Percentiles rank a stretch among this genome's conserved stretches.
Evolutionary conservation across 1,140 invertebrate genomes (phyloP).

Genomic region (Platyscapa corneri): DNA sequence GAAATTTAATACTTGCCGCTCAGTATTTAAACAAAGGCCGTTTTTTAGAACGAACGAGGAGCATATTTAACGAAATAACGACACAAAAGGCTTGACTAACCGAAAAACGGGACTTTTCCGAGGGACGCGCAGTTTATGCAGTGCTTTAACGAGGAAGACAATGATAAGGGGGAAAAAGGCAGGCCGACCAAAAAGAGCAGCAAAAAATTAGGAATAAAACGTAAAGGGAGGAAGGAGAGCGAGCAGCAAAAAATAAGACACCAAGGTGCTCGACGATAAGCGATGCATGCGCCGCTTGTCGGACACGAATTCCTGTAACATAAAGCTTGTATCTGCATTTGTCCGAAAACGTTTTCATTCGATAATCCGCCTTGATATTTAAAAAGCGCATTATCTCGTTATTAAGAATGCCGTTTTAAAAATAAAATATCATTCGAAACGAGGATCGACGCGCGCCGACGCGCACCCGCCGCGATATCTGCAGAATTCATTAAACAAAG

Average conservation of each 20-base stretch:
- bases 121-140: too few relatives aligned
- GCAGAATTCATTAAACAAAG: too few relatives aligned
- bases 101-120: too few relatives aligned
- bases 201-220: constrained; percentile 30
- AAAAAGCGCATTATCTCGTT: constrained; percentile 11
- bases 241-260: constrained; percentile 12
- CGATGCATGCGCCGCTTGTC: constrained; percentile 4
- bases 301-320: constrained; percentile 15
- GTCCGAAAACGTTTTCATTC: constrained; percentile 5
- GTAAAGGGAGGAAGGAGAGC: neutral
- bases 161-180: neutral
- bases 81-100: neutral
- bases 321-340: constrained; percentile 32
- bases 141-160: neutral
- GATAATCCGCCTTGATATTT: constrained; percentile 4
- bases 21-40: too few relatives aligned
- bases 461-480: too few relatives aligned
- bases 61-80: too few relatives aligned
- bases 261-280: constrained; percentile 30
- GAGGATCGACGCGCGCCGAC: too few relatives aligned
- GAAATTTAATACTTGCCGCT: too few relatives aligned
- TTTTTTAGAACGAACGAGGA: too few relatives aligned
- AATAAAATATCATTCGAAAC: neutral
- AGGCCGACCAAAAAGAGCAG: neutral
- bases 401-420: neutral